Conservation (phyloP, 2,113 vertebrate genomes). For the Cheilinus undulatus region DNA sequence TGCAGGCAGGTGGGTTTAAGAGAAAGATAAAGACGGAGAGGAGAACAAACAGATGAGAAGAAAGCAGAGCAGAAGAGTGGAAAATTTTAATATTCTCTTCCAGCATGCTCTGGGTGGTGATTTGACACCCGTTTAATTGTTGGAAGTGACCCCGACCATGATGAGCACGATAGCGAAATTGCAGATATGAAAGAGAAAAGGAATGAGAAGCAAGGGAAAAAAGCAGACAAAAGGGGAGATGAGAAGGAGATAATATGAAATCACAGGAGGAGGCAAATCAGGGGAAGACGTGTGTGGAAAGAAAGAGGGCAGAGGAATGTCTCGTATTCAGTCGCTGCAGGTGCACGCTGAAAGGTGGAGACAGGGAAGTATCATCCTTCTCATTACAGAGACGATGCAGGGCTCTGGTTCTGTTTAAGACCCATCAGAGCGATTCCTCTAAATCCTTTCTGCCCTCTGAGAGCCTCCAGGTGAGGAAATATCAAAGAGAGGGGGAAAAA, state of each 20-base stretch:
- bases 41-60: constrained; percentile 18
- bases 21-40: constrained; percentile 15
- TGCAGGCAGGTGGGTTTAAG: constrained; percentile 18
- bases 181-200: constrained; percentile 19
- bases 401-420: constrained; percentile 34
- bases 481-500: constrained; percentile 32
- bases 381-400: constrained; percentile 17
- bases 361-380: constrained; percentile 1
- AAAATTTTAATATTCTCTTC: constrained; percentile 20
- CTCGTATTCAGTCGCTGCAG: constrained; percentile 23
- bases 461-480: constrained; percentile 52
- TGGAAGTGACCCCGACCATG: constrained; percentile 20
- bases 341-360: background rate
- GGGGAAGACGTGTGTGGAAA: background rate
- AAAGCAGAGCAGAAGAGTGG: background rate
- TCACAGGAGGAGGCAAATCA: constrained; percentile 33
- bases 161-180: constrained; percentile 26
- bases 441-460: constrained; percentile 19
- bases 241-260: constrained; percentile 20
- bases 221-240: constrained; percentile 6
- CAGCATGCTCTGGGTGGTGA: background rate
- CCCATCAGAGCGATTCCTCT: constrained; percentile 24
- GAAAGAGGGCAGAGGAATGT: background rate
- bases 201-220: constrained; percentile 2
- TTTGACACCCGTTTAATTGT: constrained; percentile 33